These are phyloP conservation scores for Chrysodeixis includens DNA, from an alignment of 2,888 invertebrate species.

Conservation along the genomic window DNA sequence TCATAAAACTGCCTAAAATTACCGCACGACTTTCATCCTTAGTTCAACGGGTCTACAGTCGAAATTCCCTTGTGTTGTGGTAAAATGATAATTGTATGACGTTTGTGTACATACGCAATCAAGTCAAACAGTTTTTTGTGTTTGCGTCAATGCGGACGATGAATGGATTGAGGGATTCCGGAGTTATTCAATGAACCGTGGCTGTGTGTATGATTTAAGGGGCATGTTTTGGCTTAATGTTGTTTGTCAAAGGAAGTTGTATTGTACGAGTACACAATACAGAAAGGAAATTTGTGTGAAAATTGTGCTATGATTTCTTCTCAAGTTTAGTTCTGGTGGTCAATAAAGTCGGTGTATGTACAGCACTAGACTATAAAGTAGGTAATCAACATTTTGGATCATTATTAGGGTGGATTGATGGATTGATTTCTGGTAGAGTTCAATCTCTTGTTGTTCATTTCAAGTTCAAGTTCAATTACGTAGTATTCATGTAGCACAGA, in stretches of 20 bases:
- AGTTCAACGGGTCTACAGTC: fast-evolving
- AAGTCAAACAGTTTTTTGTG: slow-evolving; percentile 14
- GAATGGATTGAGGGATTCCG: slow-evolving; percentile 13
- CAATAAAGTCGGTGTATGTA: no score
- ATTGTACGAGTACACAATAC: not conserved
- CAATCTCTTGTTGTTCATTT: no score
- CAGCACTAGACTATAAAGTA: no score
- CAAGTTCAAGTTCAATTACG: no score
- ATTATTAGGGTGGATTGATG: no score
- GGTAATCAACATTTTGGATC: no score
- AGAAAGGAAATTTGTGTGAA: not conserved
- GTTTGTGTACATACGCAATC: slow-evolving; percentile 13
- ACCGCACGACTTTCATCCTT: slow-evolving; percentile 22
- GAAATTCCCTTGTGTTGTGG: slow-evolving; percentile 9
- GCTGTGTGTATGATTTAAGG: not conserved
- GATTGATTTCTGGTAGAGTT: no score
- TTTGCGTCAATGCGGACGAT: slow-evolving; percentile 32
- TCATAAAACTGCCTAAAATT: not conserved
- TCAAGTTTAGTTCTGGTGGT: no score
- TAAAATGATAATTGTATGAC: not conserved
- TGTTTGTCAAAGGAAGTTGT: not conserved
- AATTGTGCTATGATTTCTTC: no score
- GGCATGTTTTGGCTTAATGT: not conserved
- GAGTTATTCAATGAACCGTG: not conserved
- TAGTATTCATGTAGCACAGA: no score